These are phyloP conservation scores for Pomacea canaliculata DNA, from an alignment of 2,888 invertebrate genomes.

Conservation along the genomic window DNA sequence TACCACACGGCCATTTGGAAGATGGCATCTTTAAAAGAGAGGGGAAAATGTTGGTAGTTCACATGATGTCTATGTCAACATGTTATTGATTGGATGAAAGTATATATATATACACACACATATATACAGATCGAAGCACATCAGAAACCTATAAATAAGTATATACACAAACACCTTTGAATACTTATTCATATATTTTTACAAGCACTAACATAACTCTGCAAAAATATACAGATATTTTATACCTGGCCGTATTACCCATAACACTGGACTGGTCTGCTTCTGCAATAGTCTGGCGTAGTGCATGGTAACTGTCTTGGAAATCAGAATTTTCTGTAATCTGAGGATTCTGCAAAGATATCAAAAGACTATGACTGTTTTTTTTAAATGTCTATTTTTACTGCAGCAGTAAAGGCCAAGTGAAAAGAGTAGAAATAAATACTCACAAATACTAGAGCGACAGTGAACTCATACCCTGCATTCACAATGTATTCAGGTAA, in stretches of 20 bases:
- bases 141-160: background rate
- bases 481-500: too few relatives aligned
- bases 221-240: background rate
- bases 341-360: slow-evolving; percentile 43
- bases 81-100: too few relatives aligned
- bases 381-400: background rate
- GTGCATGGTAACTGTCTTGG: slow-evolving; percentile 48
- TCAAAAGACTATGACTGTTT: background rate
- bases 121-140: too few relatives aligned
- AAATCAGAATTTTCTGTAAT: slow-evolving; percentile 50
- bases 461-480: too few relatives aligned
- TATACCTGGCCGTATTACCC: slow-evolving; percentile 48
- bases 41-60: too few relatives aligned
- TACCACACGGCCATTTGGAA: slow-evolving; percentile 58
- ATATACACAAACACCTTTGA: background rate
- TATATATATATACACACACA: background rate
- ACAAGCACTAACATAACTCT: background rate
- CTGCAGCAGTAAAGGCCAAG: background rate
- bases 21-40: slow-evolving; percentile 46
- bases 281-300: slow-evolving; percentile 49
- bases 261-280: slow-evolving; percentile 44
- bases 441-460: too few relatives aligned
- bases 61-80: too few relatives aligned
- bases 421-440: background rate
- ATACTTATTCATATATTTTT: background rate